phyloP scores from a whole-genome alignment of 1,140 invertebrate genomes.

The Monochamus saltuarius region DNA sequence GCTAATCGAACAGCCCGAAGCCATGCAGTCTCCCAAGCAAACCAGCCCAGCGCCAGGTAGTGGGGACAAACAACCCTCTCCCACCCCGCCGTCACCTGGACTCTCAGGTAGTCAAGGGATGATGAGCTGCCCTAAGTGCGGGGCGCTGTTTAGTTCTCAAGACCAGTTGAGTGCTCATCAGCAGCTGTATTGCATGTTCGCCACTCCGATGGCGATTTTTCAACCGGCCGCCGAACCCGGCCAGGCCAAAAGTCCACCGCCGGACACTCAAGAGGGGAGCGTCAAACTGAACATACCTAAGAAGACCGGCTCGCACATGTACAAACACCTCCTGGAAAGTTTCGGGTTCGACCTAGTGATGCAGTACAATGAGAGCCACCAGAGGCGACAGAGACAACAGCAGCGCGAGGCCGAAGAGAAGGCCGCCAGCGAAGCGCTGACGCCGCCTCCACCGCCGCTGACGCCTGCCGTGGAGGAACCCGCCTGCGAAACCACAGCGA shows the following conservation, averaged over 20 bases:
- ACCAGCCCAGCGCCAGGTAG: conserved; percentile 59
- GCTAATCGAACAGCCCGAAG: conserved; percentile 85
- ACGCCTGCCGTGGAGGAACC: conserved; percentile 54
- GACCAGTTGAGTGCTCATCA: conserved; percentile 83
- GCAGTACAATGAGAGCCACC: conserved; percentile 93
- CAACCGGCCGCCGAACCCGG: conserved; percentile 57
- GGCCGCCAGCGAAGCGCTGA: conserved; percentile 46
- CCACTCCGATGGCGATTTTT: conserved; percentile 63
- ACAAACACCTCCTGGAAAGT: conserved; percentile 87
- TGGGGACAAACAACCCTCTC: conserved; percentile 56
- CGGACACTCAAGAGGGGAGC: conserved; percentile 45
- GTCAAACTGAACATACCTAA: conserved; percentile 56
- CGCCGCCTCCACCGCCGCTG: conserved; percentile 56
- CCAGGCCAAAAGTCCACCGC: conserved; percentile 52
- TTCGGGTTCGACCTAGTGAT: conserved; percentile 95
- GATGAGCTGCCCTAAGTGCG: conserved; percentile 73
- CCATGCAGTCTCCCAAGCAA: conserved; percentile 61
- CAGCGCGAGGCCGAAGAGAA: conserved; percentile 50
- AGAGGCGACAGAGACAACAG: conserved; percentile 63
- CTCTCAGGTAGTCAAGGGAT: conserved; percentile 53
- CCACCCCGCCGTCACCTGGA: conserved; percentile 56
- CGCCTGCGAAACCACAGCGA: conserved; percentile 45
- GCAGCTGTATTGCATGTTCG: conserved; percentile 77
- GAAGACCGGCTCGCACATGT: conserved; percentile 77
- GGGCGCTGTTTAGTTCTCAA: conserved; percentile 72